Evolutionary conservation across 2,888 invertebrate genomes (phyloP).

Genomic region (Ophion obscuratus): DNA sequence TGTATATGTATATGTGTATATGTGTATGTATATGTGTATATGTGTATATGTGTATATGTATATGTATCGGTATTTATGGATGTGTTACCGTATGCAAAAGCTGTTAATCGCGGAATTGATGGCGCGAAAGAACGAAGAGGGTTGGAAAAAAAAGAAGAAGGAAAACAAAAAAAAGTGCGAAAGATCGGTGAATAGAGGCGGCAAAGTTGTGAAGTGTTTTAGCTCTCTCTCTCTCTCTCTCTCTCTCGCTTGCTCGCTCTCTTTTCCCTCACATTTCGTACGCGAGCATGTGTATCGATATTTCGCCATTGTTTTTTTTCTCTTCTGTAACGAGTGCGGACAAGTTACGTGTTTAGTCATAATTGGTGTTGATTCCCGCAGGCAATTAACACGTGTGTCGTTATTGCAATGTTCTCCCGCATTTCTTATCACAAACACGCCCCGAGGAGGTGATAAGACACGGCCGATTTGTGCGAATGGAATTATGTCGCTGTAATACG

Average conservation of each 20-base stretch:
- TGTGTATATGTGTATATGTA: not conserved
- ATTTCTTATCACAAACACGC: constrained; percentile 44
- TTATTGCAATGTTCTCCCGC: constrained; percentile 25
- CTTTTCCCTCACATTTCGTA: no score
- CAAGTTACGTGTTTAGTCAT: not conserved
- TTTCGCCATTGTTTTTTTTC: no score
- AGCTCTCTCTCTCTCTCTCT: not conserved
- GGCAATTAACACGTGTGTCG: constrained; percentile 36
- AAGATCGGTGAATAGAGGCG: constrained; percentile 29
- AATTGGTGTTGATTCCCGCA: constrained; percentile 7
- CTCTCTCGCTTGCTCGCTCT: no score
- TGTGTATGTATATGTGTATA: not conserved
- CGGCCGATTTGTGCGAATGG: constrained; percentile 49
- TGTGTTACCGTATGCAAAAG: not conserved
- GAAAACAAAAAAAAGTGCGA: constrained; percentile 15
- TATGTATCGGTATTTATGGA: not conserved
- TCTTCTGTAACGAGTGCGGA: not conserved
- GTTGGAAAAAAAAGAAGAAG: constrained; percentile 29
- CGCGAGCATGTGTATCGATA: no score
- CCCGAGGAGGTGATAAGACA: constrained; percentile 52
- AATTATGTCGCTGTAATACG: constrained; percentile 25
- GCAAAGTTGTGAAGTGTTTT: not conserved
- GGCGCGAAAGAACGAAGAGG: constrained; percentile 53
- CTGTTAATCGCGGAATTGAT: constrained; percentile 26
- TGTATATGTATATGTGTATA: no score